A percentile compares a stretch with the other conserved stretches of the same genome.
These are phyloP conservation scores for Colius striatus DNA, from an alignment of 2,113 vertebrate species.

Conservation along the genomic window DNA sequence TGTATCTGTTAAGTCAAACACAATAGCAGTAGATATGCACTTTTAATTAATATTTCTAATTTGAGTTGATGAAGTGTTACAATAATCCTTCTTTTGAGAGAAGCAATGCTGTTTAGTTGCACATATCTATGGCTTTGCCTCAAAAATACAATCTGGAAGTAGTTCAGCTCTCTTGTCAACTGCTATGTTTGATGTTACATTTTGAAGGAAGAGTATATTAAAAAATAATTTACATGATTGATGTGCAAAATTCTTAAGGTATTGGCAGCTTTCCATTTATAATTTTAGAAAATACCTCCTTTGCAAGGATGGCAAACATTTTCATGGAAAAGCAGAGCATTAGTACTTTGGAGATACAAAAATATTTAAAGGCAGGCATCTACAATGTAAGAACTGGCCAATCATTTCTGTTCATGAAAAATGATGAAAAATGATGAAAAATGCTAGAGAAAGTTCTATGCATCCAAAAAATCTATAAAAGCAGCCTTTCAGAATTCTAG, in stretches of 20 bases:
- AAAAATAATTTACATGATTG: background rate
- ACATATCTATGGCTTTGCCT: background rate
- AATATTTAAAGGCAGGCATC: background rate
- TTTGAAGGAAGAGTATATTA: background rate
- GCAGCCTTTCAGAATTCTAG: background rate
- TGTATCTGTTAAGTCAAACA: background rate
- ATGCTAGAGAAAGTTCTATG: background rate
- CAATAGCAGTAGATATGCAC: background rate
- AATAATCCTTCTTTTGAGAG: background rate
- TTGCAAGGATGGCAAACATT: background rate
- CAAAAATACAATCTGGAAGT: background rate
- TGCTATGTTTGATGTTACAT: background rate
- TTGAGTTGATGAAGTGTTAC: background rate
- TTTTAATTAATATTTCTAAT: background rate
- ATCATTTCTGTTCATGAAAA: background rate
- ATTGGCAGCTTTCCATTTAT: background rate
- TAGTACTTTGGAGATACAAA: constrained; percentile 6
- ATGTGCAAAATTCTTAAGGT: background rate
- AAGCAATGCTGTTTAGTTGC: background rate
- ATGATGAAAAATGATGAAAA: background rate
- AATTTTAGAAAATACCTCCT: background rate
- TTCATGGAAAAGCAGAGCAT: background rate
- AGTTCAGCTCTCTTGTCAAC: constrained; percentile 4
- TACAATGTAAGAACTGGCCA: background rate
- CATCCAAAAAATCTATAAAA: background rate